A percentile compares a stretch with the other conserved stretches of the same genome.
These are phyloP conservation scores for Cacatua alba DNA, from an alignment of 2,113 vertebrate species.

Conservation along the genomic window DNA sequence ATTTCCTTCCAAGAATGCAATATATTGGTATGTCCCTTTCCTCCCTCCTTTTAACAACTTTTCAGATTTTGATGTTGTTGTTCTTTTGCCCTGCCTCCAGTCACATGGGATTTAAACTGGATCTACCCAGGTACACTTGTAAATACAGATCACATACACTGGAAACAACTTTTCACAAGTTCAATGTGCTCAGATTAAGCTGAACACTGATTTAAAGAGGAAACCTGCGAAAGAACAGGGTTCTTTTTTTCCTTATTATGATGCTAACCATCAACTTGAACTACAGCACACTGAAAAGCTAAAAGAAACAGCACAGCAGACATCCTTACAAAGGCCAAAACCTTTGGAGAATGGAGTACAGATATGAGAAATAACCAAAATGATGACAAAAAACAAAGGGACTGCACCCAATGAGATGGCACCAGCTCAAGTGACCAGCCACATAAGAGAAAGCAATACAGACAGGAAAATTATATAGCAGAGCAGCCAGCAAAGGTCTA, in stretches of 20 bases:
- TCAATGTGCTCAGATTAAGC: not conserved
- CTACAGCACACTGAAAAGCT: not conserved
- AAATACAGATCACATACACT: not conserved
- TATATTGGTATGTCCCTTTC: not conserved
- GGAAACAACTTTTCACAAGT: not conserved
- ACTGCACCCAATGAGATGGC: not conserved
- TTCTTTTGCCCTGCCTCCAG: not conserved
- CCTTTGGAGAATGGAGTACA: not conserved
- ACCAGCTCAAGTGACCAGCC: not conserved
- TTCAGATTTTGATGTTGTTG: not conserved
- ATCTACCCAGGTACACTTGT: not conserved
- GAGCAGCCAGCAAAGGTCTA: not conserved
- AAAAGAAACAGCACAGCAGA: not conserved
- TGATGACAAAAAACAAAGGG: not conserved
- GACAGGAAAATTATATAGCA: not conserved
- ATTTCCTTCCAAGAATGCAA: not conserved
- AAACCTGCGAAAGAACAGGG: not conserved
- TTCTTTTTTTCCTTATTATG: not conserved
- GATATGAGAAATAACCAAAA: not conserved
- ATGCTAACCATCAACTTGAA: not conserved
- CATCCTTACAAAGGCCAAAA: not conserved
- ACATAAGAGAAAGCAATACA: rapidly evolving
- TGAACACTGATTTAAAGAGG: not conserved
- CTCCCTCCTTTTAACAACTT: not conserved
- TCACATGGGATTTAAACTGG: not conserved